A percentile compares a stretch with the other conserved stretches of the same genome.
Conservation (phyloP, 2,113 vertebrate genomes). For the Archilochus colubris region DNA sequence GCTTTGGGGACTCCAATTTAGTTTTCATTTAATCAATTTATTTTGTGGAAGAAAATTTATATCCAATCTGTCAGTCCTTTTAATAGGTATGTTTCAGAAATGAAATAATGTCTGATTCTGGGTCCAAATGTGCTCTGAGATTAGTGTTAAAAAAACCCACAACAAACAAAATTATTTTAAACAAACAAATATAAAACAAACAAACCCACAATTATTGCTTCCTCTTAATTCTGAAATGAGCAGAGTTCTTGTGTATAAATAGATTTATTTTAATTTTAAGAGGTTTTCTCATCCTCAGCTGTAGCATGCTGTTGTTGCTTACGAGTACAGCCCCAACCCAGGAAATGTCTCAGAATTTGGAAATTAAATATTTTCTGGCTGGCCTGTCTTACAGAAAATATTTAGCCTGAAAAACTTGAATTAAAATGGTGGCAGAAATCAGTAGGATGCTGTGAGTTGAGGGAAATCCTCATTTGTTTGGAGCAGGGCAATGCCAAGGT, state of each 20-base stretch:
- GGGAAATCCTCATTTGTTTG: not conserved
- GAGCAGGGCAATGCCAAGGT: not conserved
- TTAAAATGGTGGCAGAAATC: not conserved
- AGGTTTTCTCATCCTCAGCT: not conserved
- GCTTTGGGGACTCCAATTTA: not conserved
- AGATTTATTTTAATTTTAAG: not conserved
- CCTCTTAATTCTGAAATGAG: not conserved
- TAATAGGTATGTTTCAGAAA: not conserved
- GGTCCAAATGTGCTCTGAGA: not conserved
- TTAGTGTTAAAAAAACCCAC: not conserved
- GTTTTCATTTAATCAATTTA: constrained; percentile 9
- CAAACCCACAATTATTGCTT: not conserved
- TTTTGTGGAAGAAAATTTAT: not conserved
- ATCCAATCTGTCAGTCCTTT: not conserved
- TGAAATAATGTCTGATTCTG: not conserved
- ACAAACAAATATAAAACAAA: too few species aligned
- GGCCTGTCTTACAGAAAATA: not conserved
- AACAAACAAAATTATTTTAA: too few species aligned
- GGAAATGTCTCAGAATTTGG: not conserved
- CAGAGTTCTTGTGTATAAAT: not conserved
- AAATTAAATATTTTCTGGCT: not conserved
- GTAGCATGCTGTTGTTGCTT: not conserved
- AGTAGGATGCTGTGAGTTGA: not conserved
- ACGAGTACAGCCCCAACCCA: not conserved
- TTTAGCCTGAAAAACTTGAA: not conserved